Evolutionary conservation across 2,888 invertebrate genomes (phyloP).

Genomic region (Scaeva pyrastri): DNA sequence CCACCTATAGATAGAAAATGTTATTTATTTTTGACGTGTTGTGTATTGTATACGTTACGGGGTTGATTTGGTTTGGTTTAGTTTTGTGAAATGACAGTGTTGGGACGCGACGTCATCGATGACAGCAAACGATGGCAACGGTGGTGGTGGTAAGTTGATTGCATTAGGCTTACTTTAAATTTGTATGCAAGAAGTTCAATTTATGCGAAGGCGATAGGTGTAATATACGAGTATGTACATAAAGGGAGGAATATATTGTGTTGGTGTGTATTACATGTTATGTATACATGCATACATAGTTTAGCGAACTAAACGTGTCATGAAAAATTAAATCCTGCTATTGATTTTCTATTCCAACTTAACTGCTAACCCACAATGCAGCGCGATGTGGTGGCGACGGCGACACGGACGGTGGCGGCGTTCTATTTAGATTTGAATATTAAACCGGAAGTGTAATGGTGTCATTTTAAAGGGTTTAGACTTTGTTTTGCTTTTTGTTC

Average conservation of each 20-base stretch:
- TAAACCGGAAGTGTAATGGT: constrained; percentile 40
- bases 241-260: not conserved
- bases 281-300: not conserved
- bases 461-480: constrained; percentile 19
- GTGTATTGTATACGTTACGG: not conserved
- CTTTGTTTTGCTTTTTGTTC: constrained; percentile 1
- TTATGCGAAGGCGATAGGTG: not conserved
- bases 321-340: constrained; percentile 35
- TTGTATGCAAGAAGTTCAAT: constrained; percentile 26
- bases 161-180: constrained; percentile 59
- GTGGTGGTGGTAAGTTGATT: constrained; percentile 54
- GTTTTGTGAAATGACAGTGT: constrained; percentile 45
- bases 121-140: constrained; percentile 43
- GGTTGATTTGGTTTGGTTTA: constrained; percentile 26
- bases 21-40: constrained; percentile 58
- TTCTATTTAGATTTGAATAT: constrained; percentile 37
- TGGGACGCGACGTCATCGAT: constrained; percentile 62
- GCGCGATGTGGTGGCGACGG: too few relatives aligned
- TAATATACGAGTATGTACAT: not conserved
- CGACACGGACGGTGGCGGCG: too few relatives aligned
- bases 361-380: not conserved
- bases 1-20: constrained; percentile 8
- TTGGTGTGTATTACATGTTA: not conserved
- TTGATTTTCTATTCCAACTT: constrained; percentile 44
- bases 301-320: constrained; percentile 13